Evolutionary conservation across 2,888 invertebrate genomes (phyloP).

Genomic region (Calameuta filiformis): DNA sequence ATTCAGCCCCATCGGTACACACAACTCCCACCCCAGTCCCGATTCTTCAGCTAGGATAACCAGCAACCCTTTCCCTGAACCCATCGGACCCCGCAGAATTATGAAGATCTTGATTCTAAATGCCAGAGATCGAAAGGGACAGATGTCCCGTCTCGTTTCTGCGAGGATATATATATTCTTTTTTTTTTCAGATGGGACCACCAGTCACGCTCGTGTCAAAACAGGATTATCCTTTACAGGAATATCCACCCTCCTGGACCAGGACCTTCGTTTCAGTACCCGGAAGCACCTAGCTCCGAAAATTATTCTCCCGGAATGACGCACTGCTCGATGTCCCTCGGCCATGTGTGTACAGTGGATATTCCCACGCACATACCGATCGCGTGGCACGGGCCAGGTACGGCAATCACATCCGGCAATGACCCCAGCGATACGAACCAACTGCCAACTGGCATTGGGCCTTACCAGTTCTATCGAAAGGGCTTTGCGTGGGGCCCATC

Average conservation of each 20-base stretch:
- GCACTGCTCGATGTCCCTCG: neutral
- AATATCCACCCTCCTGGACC: neutral
- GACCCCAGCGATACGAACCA: neutral
- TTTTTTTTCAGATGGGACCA: constrained; percentile 39
- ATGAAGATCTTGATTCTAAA: constrained; percentile 40
- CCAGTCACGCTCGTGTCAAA: constrained; percentile 53
- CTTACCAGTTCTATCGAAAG: neutral
- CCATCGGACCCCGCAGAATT: constrained; percentile 32
- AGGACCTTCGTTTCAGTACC: neutral
- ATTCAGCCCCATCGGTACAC: constrained; percentile 20
- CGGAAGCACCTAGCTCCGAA: neutral
- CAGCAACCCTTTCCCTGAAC: constrained; percentile 22
- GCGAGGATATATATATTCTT: constrained; percentile 26
- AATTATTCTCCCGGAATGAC: neutral
- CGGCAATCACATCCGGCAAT: constrained; percentile 15
- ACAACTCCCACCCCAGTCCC: neutral
- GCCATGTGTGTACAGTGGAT: constrained; percentile 3
- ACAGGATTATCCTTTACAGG: constrained; percentile 43
- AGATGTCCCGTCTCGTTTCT: constrained; percentile 34
- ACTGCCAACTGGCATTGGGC: neutral
- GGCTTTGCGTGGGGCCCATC: constrained; percentile 30
- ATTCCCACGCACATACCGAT: constrained; percentile 38
- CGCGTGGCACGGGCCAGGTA: constrained; percentile 45
- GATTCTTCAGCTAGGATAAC: constrained; percentile 1
- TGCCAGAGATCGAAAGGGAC: constrained; percentile 25